Conservation (phyloP, 2,888 invertebrate species). For the Drosophila limbata region DNA sequence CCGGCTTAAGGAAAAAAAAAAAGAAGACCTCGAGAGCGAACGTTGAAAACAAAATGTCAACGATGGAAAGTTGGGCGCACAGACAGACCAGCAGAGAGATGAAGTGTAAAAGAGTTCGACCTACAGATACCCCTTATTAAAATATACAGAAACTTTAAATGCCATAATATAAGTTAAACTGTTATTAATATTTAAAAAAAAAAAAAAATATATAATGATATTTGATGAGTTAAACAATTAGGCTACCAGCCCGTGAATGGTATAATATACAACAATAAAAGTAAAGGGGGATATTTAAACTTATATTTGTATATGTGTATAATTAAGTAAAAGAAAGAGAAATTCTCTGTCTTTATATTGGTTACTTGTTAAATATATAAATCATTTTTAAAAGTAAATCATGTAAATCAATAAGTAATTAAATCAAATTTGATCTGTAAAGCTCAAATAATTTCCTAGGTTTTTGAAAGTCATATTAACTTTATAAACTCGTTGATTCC, state of each 20-base stretch:
- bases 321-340: neutral
- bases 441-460: neutral
- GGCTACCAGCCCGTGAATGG: no score
- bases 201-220: no score
- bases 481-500: neutral
- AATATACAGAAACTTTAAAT: neutral
- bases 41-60: constrained; percentile 72
- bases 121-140: neutral
- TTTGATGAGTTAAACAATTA: no score
- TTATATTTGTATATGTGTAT: no score
- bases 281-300: no score
- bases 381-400: no score
- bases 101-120: neutral
- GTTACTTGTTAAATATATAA: no score
- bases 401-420: no score
- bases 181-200: no score
- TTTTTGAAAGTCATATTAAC: neutral
- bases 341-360: neutral
- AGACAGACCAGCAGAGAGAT: constrained; percentile 12
- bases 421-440: neutral
- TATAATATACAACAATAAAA: no score
- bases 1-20: neutral
- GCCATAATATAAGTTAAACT: no score
- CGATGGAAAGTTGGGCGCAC: constrained; percentile 55
- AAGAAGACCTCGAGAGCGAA: constrained; percentile 34